Percentiles rank a stretch among this genome's conserved stretches.
phyloP scores from a whole-genome alignment of 2,888 invertebrate species.

The Ischnura elegans region DNA sequence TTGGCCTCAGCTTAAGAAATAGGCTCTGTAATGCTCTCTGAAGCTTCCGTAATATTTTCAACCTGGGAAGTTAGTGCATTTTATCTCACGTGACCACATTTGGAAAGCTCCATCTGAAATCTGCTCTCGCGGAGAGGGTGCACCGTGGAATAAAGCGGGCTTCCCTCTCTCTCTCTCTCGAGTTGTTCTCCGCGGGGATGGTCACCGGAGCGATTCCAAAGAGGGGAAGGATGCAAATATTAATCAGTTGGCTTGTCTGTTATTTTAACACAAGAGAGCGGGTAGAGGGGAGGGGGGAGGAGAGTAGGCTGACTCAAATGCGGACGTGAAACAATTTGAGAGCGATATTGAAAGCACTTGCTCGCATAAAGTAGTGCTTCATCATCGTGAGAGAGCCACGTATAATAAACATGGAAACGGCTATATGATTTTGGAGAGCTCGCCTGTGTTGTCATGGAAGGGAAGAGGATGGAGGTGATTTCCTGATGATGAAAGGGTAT shows the following conservation, averaged over 20 bases:
- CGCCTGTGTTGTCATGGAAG: background rate
- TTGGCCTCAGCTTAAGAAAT: too few relatives aligned
- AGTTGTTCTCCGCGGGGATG: conserved; percentile 12
- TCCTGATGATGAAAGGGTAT: conserved; percentile 13
- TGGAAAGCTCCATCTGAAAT: background rate
- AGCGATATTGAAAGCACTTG: conserved; percentile 38
- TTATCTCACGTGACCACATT: background rate
- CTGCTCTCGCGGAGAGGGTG: background rate
- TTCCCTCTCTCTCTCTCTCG: too few relatives aligned
- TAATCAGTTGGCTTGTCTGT: conserved; percentile 37
- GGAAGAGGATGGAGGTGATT: background rate
- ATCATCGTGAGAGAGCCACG: conserved; percentile 35
- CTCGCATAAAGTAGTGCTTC: conserved; percentile 38
- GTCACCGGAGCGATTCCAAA: conserved; percentile 27
- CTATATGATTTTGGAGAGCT: conserved; percentile 30
- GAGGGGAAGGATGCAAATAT: conserved; percentile 20
- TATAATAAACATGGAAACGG: conserved; percentile 35
- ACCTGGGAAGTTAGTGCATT: background rate
- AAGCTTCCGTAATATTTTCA: background rate
- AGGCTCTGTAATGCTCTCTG: background rate
- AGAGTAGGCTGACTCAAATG: conserved; percentile 2
- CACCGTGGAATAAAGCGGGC: background rate
- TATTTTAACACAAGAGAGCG: conserved; percentile 6
- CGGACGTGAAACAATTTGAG: conserved; percentile 30
- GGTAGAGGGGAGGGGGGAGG: background rate